Evolutionary conservation across 2,888 invertebrate species (phyloP), one percentile per base, ranked within the genome.

Genomic region (Eilema griseolum): DNA sequence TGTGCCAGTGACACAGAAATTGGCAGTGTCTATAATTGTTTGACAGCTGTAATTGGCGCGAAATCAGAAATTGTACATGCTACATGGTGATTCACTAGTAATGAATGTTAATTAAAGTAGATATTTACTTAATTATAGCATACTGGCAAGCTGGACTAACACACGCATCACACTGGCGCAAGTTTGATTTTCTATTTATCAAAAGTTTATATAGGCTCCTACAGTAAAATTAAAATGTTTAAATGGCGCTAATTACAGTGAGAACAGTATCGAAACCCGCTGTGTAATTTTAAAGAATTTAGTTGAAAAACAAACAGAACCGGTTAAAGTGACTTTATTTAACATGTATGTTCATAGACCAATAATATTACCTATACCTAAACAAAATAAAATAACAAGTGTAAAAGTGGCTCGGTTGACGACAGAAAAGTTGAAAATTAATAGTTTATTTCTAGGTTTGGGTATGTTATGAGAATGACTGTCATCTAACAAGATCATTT

Each of bases 1-100:
- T 26, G 62, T 71, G 37, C 26, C 67, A 67, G 24, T 79, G 76
- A 72, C 60, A 61, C 26, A 23, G 7, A 61, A 62, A 70, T 66
- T 66, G 57, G 57, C 70, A 57, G 62, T 11, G 5, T 3, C 3
- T 33, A 66, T 46, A 65, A 41, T 70, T 61, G 28, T 46, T 61
- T 66, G 57, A 66, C 62, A 63, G 61, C 24, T 66, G 46, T 66
- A 62, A 66, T 67, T 67, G 26, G 28, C 70, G 62, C n/a, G 59
- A 14, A 66, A 67, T 66, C 57, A 37, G 5, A 28, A 57, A 70
- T 61, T 61, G n/a, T n/a, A n/a, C n/a, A n/a, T n/a, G n/a, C n/a
- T n/a, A 57, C 23, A 61, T 61, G 26, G 41, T 24, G 65, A 61
- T 46, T 46, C n/a, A 37, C 16, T 63, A 63, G n/a, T 46, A 24